phyloP scores from a whole-genome alignment of 1,140 invertebrate genomes.

The Cotesia glomerata region DNA sequence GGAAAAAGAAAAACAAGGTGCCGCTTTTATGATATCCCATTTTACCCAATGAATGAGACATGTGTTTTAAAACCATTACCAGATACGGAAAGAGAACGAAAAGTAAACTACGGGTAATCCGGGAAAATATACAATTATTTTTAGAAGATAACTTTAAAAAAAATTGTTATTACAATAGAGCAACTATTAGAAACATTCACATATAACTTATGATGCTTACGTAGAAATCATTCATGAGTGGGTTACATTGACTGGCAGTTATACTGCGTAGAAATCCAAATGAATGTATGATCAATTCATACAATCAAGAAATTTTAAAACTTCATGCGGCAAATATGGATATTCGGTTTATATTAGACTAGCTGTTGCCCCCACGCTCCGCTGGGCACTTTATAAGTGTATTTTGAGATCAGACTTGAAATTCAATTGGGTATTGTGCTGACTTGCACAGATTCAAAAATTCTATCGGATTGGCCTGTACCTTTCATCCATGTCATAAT shows the following conservation, averaged over 20 bases:
- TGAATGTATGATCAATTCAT: slow-evolving; percentile 26
- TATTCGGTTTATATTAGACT: slow-evolving; percentile 33
- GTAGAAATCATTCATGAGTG: slow-evolving; percentile 14
- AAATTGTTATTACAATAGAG: background rate
- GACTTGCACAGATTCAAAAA: too few relatives aligned
- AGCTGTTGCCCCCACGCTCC: too few relatives aligned
- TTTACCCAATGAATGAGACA: too few relatives aligned
- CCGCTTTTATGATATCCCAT: too few relatives aligned
- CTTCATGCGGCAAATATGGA: slow-evolving; percentile 26
- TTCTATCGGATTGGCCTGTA: too few relatives aligned
- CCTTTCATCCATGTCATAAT: too few relatives aligned
- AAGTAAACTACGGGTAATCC: background rate
- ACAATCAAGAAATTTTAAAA: too few relatives aligned
- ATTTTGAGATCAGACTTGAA: too few relatives aligned
- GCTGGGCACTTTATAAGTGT: too few relatives aligned
- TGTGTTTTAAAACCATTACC: too few relatives aligned
- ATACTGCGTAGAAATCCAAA: slow-evolving; percentile 21
- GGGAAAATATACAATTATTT: background rate
- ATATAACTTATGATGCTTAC: slow-evolving; percentile 17
- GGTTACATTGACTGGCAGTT: slow-evolving; percentile 13
- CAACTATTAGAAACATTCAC: background rate
- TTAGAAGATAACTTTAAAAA: slow-evolving; percentile 14
- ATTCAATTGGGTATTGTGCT: too few relatives aligned
- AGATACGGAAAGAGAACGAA: too few relatives aligned
- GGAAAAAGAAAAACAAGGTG: slow-evolving; percentile 27